Evolutionary conservation across 1,140 invertebrate species (phyloP).

Genomic region (Littorina saxatilis): DNA sequence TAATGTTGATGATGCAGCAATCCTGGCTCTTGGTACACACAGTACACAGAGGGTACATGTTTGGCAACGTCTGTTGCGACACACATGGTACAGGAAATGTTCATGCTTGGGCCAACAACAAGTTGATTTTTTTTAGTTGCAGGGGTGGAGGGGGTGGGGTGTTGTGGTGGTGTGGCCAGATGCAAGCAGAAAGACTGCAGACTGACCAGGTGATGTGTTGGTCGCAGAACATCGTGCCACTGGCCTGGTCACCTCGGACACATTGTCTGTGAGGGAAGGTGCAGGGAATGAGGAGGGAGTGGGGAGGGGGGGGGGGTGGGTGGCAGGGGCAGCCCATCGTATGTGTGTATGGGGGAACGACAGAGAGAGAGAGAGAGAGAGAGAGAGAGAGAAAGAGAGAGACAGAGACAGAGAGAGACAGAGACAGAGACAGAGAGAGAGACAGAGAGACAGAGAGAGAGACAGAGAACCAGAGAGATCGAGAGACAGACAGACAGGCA

Average conservation of each 20-base stretch:
- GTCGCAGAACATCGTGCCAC: background rate
- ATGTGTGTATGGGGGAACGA: no score
- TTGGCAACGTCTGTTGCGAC: no score
- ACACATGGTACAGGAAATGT: no score
- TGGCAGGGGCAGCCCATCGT: background rate
- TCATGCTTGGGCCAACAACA: no score
- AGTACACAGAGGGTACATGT: background rate
- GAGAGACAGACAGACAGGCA: background rate
- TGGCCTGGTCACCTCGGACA: no score
- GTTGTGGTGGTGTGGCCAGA: no score
- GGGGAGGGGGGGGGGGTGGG: background rate
- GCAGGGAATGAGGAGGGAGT: background rate
- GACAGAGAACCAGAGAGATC: no score
- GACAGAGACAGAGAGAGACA: background rate
- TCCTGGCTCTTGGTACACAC: background rate
- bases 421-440: background rate
- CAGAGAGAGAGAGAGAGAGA: background rate
- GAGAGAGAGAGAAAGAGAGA: background rate
- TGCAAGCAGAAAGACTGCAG: no score
- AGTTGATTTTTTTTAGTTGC: no score
- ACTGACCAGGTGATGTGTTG: background rate
- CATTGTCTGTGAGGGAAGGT: no score
- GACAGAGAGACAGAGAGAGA: background rate
- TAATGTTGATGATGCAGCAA: background rate
- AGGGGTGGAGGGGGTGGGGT: no score